Percentiles rank a stretch among this genome's conserved stretches.
phyloP scores from a whole-genome alignment of 2,113 vertebrate species.

The Corynorhinus townsendii region DNA sequence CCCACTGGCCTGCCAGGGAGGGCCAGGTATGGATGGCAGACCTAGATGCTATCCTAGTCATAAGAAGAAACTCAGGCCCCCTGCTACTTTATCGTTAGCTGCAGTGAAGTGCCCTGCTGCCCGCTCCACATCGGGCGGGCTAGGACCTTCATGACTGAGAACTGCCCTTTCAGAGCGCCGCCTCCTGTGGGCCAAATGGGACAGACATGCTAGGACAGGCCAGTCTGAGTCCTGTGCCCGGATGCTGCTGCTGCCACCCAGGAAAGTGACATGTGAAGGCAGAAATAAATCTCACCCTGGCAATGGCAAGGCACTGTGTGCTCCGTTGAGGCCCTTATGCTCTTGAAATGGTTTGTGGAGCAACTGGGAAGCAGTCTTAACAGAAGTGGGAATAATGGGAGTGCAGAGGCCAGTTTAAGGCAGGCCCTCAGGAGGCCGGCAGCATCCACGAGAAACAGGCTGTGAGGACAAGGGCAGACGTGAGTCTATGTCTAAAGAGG shows the following conservation, averaged over 20 bases:
- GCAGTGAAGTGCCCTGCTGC: not conserved
- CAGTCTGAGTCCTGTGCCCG: not conserved
- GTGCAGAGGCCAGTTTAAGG: too few relatives aligned
- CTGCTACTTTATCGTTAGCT: not conserved
- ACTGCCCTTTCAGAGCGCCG: not conserved
- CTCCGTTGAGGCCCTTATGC: not conserved
- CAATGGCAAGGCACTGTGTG: not conserved
- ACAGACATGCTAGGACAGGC: not conserved
- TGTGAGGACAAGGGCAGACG: not conserved
- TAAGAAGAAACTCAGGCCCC: not conserved
- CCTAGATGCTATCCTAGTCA: not conserved
- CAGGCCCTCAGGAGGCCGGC: not conserved
- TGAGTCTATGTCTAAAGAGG: accelerated
- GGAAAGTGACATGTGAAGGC: not conserved
- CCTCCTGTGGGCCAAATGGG: not conserved
- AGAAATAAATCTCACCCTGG: not conserved
- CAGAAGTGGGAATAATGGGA: not conserved
- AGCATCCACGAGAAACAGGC: accelerated
- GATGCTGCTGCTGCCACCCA: not conserved
- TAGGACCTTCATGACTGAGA: not conserved
- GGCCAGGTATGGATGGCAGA: not conserved
- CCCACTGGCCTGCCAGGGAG: not conserved
- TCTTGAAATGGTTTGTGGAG: not conserved
- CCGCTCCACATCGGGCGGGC: not conserved
- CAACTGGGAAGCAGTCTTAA: not conserved